phyloP scores from a whole-genome alignment of 2,797 vertebrate species.

The Myripristis jacobus region DNA sequence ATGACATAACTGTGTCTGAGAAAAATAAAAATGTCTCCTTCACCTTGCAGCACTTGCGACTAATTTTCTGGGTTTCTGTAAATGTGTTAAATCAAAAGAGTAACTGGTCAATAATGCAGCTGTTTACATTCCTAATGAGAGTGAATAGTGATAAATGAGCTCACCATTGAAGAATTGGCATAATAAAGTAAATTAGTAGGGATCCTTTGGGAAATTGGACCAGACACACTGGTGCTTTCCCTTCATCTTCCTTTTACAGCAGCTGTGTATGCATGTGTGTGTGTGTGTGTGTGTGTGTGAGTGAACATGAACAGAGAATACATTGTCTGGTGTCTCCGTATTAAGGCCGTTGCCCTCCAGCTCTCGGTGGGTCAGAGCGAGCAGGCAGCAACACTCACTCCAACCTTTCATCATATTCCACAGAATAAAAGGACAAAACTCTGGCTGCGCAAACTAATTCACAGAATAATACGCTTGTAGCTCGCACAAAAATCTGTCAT shows the following conservation, averaged over 20 bases:
- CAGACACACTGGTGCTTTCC: background rate
- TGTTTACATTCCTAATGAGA: too few relatives aligned
- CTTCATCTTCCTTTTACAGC: too few relatives aligned
- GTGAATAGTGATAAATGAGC: too few relatives aligned
- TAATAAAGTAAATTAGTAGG: background rate
- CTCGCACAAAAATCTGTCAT: too few relatives aligned
- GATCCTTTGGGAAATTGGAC: too few relatives aligned
- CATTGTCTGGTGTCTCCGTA: slow-evolving; percentile 32
- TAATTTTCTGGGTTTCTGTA: background rate
- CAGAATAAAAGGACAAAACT: too few relatives aligned
- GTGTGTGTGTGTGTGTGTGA: background rate
- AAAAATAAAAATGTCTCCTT: slow-evolving; percentile 66
- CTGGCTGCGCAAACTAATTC: too few relatives aligned
- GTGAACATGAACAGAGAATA: slow-evolving; percentile 38
- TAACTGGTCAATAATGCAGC: too few relatives aligned
- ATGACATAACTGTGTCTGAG: slow-evolving; percentile 48
- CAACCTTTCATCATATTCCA: background rate
- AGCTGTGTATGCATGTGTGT: too few relatives aligned
- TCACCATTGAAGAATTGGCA: background rate
- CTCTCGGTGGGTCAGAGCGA: slow-evolving; percentile 30
- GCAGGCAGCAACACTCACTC: slow-evolving; percentile 10
- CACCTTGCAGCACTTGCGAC: slow-evolving; percentile 12
- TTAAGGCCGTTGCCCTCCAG: slow-evolving; percentile 2
- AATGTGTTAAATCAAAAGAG: background rate
- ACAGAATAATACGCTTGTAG: too few relatives aligned